Base-by-base conservation (phyloP, 2,888 invertebrate species). In the Ectemnius cavifrons region DNA sequence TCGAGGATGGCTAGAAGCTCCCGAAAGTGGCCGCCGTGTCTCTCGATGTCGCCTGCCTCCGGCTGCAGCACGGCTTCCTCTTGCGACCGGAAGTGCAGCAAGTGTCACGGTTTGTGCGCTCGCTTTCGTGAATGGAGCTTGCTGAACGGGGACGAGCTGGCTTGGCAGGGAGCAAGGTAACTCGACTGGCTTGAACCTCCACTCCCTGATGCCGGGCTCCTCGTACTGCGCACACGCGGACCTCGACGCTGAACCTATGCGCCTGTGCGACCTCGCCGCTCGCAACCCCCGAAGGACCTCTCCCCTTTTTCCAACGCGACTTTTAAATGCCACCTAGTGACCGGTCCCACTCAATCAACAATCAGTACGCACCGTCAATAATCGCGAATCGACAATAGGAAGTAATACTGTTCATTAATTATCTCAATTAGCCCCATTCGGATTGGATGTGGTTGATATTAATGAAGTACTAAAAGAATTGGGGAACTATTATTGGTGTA, bases 71-170 rank as follows among this genome's bases (percentile, higher is more conserved):
- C 60, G n/a, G 23, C 58, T 23, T 58, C 14, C 58, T 23, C 11
- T 60, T 6, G 60, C 52, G 16, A 60, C 28, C 14, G 60, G 16
- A 37, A 27, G 28, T n/a, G n/a, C 14, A 46, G 62, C 20, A 47
- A 16, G 52, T 14, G 63, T 27, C 16, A 16, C 23, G 20, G 28
- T 52, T 11, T 37, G 65, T 49, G 46, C 37, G 63, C 57, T 63
- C 57, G 69, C 45, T 46, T 67, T 61, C 67, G 84, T 85, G 86
- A 87, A 87, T 85, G 84, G 75, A 78, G 63, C 75, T 67, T 72
- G 76, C 71, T 56, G 52, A 60, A 20, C 20, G 5, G n/a, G 45
- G 46, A 45, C 67, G 68, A 76, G 77, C 61, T 61, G 67, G 63
- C 52, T 57, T 64, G 71, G 67, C 73, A 74, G 73, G 73, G 70